These are phyloP conservation scores for Australoheros scitulus DNA, from an alignment of 2,113 vertebrate genomes.

Conservation along the genomic window DNA sequence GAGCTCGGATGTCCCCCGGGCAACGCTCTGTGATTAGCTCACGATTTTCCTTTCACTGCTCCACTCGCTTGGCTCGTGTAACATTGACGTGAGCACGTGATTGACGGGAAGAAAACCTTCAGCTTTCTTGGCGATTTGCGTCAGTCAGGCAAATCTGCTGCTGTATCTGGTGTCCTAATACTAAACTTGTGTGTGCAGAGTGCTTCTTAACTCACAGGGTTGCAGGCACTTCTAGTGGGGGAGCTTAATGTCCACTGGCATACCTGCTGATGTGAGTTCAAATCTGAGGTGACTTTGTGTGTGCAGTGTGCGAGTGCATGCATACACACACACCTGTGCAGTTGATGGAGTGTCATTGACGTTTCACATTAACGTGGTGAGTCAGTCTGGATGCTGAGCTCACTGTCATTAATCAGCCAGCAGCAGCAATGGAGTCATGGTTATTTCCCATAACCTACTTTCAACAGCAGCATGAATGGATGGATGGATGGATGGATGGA, in stretches of 20 bases:
- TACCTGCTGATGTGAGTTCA: neutral
- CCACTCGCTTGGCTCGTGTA: slow-evolving; percentile 47
- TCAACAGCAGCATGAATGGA: neutral
- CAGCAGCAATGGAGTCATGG: slow-evolving; percentile 27
- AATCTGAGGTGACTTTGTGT: neutral
- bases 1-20: slow-evolving; percentile 4
- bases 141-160: slow-evolving; percentile 53
- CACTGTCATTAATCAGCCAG: slow-evolving; percentile 62
- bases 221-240: neutral
- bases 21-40: slow-evolving; percentile 47
- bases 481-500: neutral
- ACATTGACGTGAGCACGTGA: slow-evolving; percentile 26
- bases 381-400: slow-evolving; percentile 40
- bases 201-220: neutral
- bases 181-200: slow-evolving; percentile 1
- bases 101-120: slow-evolving; percentile 57
- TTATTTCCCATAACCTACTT: slow-evolving; percentile 60
- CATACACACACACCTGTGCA: slow-evolving; percentile 1
- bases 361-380: slow-evolving; percentile 11
- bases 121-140: slow-evolving; percentile 45
- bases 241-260: neutral
- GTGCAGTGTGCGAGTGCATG: neutral
- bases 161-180: slow-evolving; percentile 35
- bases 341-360: slow-evolving; percentile 25
- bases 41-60: slow-evolving; percentile 53